Base-by-base conservation (phyloP, 2,888 invertebrate genomes). In the Arenicola marina region DNA sequence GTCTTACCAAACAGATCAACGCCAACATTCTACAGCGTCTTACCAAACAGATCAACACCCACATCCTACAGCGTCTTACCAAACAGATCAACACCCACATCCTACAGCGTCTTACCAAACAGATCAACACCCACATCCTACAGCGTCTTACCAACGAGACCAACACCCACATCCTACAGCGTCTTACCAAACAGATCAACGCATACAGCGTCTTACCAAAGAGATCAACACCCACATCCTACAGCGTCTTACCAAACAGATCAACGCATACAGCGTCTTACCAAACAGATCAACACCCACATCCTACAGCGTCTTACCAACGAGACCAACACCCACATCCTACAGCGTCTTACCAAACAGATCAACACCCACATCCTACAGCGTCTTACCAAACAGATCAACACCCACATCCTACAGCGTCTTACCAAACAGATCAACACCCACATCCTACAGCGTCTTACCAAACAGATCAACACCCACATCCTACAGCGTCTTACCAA, bases 1-100 rank as follows among this genome's bases (percentile, higher is more conserved):
- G 43, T 70, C 74, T 65, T 68, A 92, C 95, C 94, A 70, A 97
- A n/a, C n/a, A n/a, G n/a, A n/a, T n/a, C n/a, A 11, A 38, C 38
- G 11, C 11, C 38, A 11, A 38, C 38, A 11, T 15, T 38, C 38
- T 38, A 38, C 38, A 29, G 7, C 3, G 43, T 70, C 74, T 65
- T 68, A 92, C 95, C 94, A 70, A 97, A n/a, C n/a, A n/a, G n/a
- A n/a, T n/a, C n/a, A 11, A 38, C 38, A 11, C 11, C 38, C 38
- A 38, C 38, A 11, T 15, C 18, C 38, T 38, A 38, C 38, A 29
- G 7, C 3, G 43, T 70, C 74, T 65, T 68, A 92, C 95, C 94
- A 70, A 97, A n/a, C n/a, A n/a, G n/a, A n/a, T n/a, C n/a, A 11
- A 38, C 38, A 11, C 11, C 38, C 38, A 38, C 38, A 11, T 15